Base-by-base conservation (phyloP, 2,113 vertebrate genomes). In the Zeus faber region DNA sequence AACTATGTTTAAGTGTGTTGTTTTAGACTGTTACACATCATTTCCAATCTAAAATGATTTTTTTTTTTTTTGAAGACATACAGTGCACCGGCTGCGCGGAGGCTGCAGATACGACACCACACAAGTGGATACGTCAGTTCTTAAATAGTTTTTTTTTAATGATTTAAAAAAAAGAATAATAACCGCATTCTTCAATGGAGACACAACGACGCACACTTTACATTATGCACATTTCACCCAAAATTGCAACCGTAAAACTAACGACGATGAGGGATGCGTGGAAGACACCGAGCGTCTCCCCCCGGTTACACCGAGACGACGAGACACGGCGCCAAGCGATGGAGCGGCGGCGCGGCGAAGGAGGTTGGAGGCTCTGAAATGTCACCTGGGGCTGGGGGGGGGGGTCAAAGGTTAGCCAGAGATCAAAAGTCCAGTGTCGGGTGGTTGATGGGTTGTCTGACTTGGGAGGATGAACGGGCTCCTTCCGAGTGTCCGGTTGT, bases 251-350 rank as follows among this genome's bases (percentile, higher is more conserved):
- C 33, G 13, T 37, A 37, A 14, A 37, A 37, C n/a, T n/a, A 37
- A 37, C 33, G 33, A n/a, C n/a, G n/a, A n/a, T n/a, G n/a, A n/a
- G n/a, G n/a, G n/a, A n/a, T n/a, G n/a, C n/a, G n/a, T n/a, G n/a
- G n/a, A n/a, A n/a, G 9, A 35, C 33, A 35, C 33, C 4, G n/a
- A 35, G 44, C 9, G 21, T 26, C 24, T 66, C 53, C 63, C 13
- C 23, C 52, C 46, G 90, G 92, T 90, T 91, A 92, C 87, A 88
- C 79, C 87, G 86, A 89, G 89, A 93, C 95, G 91, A 92, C 93
- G 93, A 92, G 92, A 94, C 93, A 94, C 90, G 90, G 88, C 93
- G 94, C 91, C 59, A 89, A 94, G 94, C 92, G 91, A 93, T 93
- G 90, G 88, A 18, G 77, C 84, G 86, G 84, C 72, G 81, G 82